phyloP scores from a whole-genome alignment of 2,113 vertebrate genomes.

The Heptranchias perlo region DNA sequence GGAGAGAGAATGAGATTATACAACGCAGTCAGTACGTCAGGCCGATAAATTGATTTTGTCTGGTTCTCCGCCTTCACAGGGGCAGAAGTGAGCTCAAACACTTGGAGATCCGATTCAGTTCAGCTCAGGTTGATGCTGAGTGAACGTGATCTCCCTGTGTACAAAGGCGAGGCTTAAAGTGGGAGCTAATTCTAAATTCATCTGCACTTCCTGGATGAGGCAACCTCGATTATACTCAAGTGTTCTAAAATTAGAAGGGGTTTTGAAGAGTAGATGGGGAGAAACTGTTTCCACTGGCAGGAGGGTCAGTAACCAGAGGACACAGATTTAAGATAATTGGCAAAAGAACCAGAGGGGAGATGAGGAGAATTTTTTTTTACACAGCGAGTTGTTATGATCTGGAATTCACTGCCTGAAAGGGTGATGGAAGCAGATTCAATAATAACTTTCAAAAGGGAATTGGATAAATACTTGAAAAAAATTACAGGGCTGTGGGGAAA shows the following conservation, averaged over 20 bases:
- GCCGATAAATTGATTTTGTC: not conserved
- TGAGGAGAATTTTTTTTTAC: not conserved
- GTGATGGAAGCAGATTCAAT: too few species aligned
- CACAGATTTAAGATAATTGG: not conserved
- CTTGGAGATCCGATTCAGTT: not conserved
- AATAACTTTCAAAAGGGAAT: not conserved
- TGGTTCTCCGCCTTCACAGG: not conserved
- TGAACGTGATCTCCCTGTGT: not conserved
- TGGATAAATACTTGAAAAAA: not conserved
- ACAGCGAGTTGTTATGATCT: not conserved
- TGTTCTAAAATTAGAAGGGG: not conserved
- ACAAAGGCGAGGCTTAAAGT: not conserved
- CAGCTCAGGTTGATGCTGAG: not conserved
- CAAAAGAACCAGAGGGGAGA: not conserved
- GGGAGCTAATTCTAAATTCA: not conserved
- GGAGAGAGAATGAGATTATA: not conserved
- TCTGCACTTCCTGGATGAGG: not conserved
- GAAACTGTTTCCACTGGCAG: not conserved
- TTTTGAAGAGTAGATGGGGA: not conserved
- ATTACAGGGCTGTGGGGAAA: not conserved
- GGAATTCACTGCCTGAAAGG: too few species aligned
- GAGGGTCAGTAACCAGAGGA: not conserved
- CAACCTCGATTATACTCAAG: not conserved
- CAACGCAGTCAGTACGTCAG: not conserved
- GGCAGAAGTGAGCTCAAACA: not conserved